Conservation (phyloP, 2,888 invertebrate genomes). For the Drosophila suboccidentalis region DNA sequence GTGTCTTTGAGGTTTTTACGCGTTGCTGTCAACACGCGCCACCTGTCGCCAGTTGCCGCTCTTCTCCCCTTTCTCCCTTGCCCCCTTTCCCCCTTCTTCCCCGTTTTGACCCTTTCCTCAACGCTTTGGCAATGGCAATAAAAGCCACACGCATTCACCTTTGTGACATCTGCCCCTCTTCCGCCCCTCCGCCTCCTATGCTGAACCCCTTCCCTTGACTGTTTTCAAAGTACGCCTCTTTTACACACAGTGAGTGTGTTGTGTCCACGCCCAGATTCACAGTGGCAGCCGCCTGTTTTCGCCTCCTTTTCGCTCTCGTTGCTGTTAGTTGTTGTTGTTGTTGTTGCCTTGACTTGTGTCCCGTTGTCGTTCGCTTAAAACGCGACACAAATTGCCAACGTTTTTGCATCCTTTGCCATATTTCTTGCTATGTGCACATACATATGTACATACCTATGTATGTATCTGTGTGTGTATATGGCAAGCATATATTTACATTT, state of each 20-base stretch:
- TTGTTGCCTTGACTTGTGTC: slow-evolving; percentile 55
- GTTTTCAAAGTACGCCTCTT: slow-evolving; percentile 6
- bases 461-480: slow-evolving; percentile 21
- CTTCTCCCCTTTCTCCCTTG: not conserved
- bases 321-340: slow-evolving; percentile 15
- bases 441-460: not conserved
- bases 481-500: slow-evolving; percentile 25
- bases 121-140: slow-evolving; percentile 57
- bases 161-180: slow-evolving; percentile 9
- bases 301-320: slow-evolving; percentile 20
- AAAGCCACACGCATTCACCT: slow-evolving; percentile 75
- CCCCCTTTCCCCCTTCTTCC: not conserved
- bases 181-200: not conserved
- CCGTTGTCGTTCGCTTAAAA: slow-evolving; percentile 31
- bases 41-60: slow-evolving; percentile 68
- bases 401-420: slow-evolving; percentile 81
- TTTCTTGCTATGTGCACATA: slow-evolving; percentile 58
- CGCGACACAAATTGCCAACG: slow-evolving; percentile 81
- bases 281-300: slow-evolving; percentile 44
- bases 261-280: slow-evolving; percentile 51
- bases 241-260: slow-evolving; percentile 17
- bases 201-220: not conserved
- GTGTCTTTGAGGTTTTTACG: slow-evolving; percentile 22
- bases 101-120: slow-evolving; percentile 19
- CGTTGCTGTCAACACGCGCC: slow-evolving; percentile 69